These are phyloP conservation scores for Anastrepha obliqua DNA, from an alignment of 1,140 invertebrate species.

Conservation along the genomic window DNA sequence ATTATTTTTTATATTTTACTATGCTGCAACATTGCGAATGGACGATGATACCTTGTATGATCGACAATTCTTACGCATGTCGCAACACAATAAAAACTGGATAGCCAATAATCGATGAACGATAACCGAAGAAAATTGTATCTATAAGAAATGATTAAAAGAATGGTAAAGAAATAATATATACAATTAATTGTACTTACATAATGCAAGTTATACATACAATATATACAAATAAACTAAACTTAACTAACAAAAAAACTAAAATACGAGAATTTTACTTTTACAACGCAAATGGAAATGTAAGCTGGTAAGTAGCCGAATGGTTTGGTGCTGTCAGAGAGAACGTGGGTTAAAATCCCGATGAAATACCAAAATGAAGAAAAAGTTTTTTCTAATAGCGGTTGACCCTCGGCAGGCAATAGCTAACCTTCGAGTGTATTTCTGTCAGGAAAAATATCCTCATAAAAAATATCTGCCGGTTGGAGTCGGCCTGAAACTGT, in stretches of 20 bases:
- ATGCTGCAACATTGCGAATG: background rate
- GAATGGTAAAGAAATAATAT: slow-evolving; percentile 22
- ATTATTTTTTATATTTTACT: slow-evolving; percentile 30
- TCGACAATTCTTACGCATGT: slow-evolving; percentile 20
- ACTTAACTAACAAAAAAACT: slow-evolving; percentile 4
- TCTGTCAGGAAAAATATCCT: too few relatives aligned
- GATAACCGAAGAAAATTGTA: background rate
- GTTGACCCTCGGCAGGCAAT: too few relatives aligned
- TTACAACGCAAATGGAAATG: background rate
- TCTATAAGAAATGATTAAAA: background rate
- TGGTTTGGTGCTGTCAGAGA: too few relatives aligned
- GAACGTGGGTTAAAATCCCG: too few relatives aligned
- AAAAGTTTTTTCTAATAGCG: too few relatives aligned
- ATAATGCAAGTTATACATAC: slow-evolving; percentile 47
- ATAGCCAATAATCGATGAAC: background rate
- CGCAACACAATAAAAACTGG: slow-evolving; percentile 30
- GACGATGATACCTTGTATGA: background rate
- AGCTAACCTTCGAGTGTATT: too few relatives aligned
- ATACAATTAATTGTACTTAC: slow-evolving; percentile 51
- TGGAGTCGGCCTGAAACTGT: too few relatives aligned
- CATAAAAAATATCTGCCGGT: too few relatives aligned
- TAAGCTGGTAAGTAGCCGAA: too few relatives aligned
- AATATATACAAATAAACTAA: slow-evolving; percentile 50
- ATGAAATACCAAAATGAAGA: too few relatives aligned
- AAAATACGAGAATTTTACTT: background rate